Evolutionary conservation across 2,113 vertebrate species (phyloP), one percentile per base, ranked within the genome.

Genomic region (Paramormyrops kingsleyae): DNA sequence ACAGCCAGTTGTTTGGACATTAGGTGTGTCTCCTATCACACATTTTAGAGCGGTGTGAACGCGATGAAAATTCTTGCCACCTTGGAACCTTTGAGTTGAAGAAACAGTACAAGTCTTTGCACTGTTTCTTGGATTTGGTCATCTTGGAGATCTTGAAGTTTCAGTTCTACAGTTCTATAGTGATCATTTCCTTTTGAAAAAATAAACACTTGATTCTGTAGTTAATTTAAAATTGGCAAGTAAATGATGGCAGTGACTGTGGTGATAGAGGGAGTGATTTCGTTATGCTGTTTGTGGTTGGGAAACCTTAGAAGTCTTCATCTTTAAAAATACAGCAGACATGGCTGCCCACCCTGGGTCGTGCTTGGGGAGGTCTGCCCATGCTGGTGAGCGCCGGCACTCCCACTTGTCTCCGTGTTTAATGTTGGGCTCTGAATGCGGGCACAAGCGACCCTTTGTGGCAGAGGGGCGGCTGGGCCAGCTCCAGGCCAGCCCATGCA

Each of bases 361-460:
- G 92, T 94, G 93, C 93, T 94, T 92, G 88, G 94, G 94, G 94
- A 94, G 92, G 92, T 93, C 91, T 89, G n/a, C 89, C 91, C 93
- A 84, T 94, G 87, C 92, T 95, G 93, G 94, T 94, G 93, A 94
- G 93, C 93, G 93, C 90, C 94, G 93, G 94, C 92, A 52, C 77
- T 87, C 94, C 92, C 92, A 94, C 94, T 95, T 94, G 95, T 95
- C 95, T 94, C 94, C 93, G 92, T 95, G 94, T 95, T 96, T 96
- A 95, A 95, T 95, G 94, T 95, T 93, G 74, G 39, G 90, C 93
- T 89, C 92, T 91, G 89, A 94, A 94, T 91, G 47, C 91, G 91
- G 94, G 93, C 93, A 96, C 95, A 96, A 95, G 94, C 92, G 93
- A 92, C 92, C 92, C 95, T 95, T 96, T 96, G 95, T 96, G 95